Evolutionary conservation across 2,113 vertebrate species (phyloP), one percentile per base, ranked within the genome.

Genomic region (Pitta sordida): DNA sequence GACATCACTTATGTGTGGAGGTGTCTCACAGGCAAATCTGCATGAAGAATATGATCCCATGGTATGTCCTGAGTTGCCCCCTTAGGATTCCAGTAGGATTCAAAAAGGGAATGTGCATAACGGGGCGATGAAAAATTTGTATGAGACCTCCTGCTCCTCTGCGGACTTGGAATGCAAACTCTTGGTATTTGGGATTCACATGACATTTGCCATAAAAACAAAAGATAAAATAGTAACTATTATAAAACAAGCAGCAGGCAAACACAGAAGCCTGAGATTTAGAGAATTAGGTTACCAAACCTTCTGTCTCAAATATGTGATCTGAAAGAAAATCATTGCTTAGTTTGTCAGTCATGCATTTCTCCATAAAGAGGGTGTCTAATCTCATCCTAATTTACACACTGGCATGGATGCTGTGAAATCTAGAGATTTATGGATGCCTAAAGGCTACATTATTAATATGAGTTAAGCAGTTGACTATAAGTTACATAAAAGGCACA

Each of bases 301-400:
- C 73, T 92, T 94, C 92, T 94, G 63, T 63, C 85, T 88, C 90
- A 80, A 86, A 78, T 83, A 65, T 77, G 78, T 88, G 88, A 94
- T 86, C 82, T 78, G 88, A 96, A 94, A 96, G 48, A 58, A 90
- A 95, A 81, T 60, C 29, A 68, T 73, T 93, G 89, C 83, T 97
- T 80, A 91, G 56, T 86, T 87, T 85, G 86, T 76, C 71, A 95
- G 91, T 87, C 51, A 39, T 83, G 49, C 10, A n/a, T 86, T 64
- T 88, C 78, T 82, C 62, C 24, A 71, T 76, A 96, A 96, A 96
- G 83, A 94, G 64, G 8, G 27, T 85, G 30, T 60, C 79, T 91
- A 73, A 88, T 88, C 70, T 78, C 53, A 71, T 64, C 77, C 65
- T 87, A 62, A 39, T 90, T 82, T 90, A 80, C 85, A 65, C 43